Conservation (phyloP, 2,888 invertebrate species). For the Polylopha cassiicola region DNA sequence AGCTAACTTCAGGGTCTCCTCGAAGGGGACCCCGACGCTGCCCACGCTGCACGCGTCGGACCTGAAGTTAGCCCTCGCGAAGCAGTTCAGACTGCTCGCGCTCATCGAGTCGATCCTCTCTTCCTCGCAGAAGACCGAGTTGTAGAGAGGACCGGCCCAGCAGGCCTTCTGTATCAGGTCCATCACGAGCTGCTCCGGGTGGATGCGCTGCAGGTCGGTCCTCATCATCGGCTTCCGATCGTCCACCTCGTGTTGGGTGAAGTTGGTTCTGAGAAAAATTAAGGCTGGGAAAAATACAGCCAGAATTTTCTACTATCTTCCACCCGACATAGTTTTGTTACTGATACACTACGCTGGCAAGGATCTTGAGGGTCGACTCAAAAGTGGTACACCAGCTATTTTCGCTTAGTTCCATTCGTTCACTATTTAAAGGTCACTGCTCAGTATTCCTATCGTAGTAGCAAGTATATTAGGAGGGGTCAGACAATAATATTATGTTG, state of each 20-base stretch:
- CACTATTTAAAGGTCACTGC: no score
- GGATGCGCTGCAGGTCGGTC: slow-evolving; percentile 43
- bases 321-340: no score
- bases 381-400: no score
- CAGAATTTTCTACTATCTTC: no score
- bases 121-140: slow-evolving; percentile 53
- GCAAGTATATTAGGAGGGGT: no score
- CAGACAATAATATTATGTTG: no score
- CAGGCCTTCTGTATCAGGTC: slow-evolving; percentile 56
- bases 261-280: slow-evolving; percentile 40
- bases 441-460: no score
- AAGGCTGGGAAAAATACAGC: background rate
- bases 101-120: slow-evolving; percentile 42
- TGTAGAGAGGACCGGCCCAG: slow-evolving; percentile 50
- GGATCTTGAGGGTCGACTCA: no score
- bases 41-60: slow-evolving; percentile 46
- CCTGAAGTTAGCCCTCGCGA: slow-evolving; percentile 36
- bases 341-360: no score
- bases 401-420: no score
- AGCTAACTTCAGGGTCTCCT: slow-evolving; percentile 52
- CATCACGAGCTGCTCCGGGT: slow-evolving; percentile 44
- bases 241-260: slow-evolving; percentile 48
- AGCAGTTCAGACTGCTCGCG: slow-evolving; percentile 33
- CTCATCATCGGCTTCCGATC: slow-evolving; percentile 41
- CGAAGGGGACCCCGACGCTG: slow-evolving; percentile 53